These are phyloP conservation scores for Drosophila paramelanica DNA, from an alignment of 2,888 invertebrate species.

Conservation along the genomic window DNA sequence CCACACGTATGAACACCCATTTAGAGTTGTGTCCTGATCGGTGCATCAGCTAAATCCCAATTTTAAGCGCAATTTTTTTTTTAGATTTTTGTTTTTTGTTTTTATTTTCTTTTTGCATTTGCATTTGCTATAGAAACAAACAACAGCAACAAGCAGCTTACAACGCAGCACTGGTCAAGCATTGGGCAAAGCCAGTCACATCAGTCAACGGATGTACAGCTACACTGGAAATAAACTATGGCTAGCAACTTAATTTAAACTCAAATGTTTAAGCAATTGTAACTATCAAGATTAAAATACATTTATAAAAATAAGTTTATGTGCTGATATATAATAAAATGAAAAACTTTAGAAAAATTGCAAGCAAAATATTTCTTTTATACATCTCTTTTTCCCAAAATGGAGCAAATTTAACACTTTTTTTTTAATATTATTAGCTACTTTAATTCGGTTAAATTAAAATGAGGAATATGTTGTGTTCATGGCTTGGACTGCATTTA, in stretches of 20 bases:
- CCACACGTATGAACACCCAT: slow-evolving; percentile 8
- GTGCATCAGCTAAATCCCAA: slow-evolving; percentile 69
- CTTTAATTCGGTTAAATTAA: no score
- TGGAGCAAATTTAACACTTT: no score
- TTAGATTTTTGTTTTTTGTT: slow-evolving; percentile 27
- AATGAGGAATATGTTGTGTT: no score
- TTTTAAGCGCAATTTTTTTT: slow-evolving; percentile 44
- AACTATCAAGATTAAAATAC: neutral
- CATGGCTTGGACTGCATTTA: no score
- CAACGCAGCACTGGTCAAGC: neutral
- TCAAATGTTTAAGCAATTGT: no score
- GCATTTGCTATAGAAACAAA: slow-evolving; percentile 31
- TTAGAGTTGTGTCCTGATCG: slow-evolving; percentile 41
- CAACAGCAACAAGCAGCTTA: slow-evolving; percentile 37
- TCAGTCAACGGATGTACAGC: slow-evolving; percentile 10
- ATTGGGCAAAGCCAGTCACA: slow-evolving; percentile 10
- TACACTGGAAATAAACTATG: slow-evolving; percentile 10
- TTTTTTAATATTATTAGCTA: no score
- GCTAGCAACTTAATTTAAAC: neutral
- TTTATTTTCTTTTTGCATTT: slow-evolving; percentile 33
- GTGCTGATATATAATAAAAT: no score
- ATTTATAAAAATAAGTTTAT: no score
- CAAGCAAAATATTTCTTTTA: no score
- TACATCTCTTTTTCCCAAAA: no score
- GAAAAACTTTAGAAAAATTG: no score